A percentile compares a stretch with the other conserved stretches of the same genome.
Conservation (phyloP, 2,797 vertebrate species). For the Epinephelus awoara region DNA sequence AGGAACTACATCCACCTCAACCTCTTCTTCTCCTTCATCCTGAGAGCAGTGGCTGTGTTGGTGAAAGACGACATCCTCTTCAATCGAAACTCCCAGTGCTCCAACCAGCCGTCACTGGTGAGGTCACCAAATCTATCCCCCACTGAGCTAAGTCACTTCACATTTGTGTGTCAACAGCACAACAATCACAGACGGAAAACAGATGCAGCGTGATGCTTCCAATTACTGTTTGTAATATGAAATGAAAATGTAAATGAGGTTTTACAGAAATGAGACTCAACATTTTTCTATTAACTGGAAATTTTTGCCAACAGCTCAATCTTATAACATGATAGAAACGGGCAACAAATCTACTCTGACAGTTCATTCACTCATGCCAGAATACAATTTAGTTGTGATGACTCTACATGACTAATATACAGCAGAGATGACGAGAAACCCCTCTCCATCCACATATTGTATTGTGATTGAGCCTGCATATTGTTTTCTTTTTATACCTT, state of each 20-base stretch:
- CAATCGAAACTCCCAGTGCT: conserved; percentile 83
- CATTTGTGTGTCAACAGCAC: background rate
- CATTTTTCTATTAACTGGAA: background rate
- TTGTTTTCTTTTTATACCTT: background rate
- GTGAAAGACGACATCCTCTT: conserved; percentile 92
- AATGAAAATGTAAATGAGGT: background rate
- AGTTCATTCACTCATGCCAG: background rate
- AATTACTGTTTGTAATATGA: background rate
- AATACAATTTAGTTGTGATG: background rate
- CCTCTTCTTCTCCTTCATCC: conserved; percentile 95
- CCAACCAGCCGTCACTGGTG: conserved; percentile 85
- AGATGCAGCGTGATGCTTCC: background rate
- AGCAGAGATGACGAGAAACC: background rate
- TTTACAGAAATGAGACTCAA: background rate
- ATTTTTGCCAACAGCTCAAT: background rate
- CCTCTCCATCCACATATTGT: background rate
- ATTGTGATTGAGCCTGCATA: background rate
- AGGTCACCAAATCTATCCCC: conserved; percentile 37
- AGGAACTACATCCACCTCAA: conserved; percentile 97
- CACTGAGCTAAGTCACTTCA: background rate
- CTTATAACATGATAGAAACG: background rate
- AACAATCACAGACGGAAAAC: background rate
- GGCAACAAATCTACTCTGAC: background rate
- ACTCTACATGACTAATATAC: background rate
- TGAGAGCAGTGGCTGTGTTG: conserved; percentile 91